Conservation (phyloP, 2,888 invertebrate species). For the Caradrina clavipalpis region DNA sequence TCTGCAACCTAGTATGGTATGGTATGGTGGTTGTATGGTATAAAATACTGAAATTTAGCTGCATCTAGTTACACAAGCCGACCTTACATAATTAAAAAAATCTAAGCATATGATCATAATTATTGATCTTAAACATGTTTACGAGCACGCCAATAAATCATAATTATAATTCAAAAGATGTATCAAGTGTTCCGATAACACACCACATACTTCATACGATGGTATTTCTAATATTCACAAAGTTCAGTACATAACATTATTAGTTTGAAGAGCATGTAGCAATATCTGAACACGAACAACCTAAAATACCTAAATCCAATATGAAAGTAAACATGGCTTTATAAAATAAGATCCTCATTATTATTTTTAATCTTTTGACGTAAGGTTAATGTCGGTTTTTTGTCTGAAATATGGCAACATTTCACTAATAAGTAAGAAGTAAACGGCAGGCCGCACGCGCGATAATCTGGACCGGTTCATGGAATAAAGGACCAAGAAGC, state of each 20-base stretch:
- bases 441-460: constrained; percentile 62
- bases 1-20: no score
- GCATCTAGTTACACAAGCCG: no score
- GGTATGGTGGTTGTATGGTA: no score
- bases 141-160: no score
- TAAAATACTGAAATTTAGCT: no score
- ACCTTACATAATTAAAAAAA: no score
- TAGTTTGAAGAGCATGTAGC: constrained; percentile 11
- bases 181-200: background rate
- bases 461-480: constrained; percentile 50
- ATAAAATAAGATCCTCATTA: constrained; percentile 27
- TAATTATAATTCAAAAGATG: no score
- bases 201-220: background rate
- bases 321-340: constrained; percentile 3
- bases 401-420: constrained; percentile 55
- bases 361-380: constrained; percentile 43
- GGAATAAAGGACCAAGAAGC: constrained; percentile 48
- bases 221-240: constrained; percentile 18
- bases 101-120: no score
- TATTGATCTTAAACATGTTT: no score
- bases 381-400: constrained; percentile 50
- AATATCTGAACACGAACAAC: background rate
- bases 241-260: constrained; percentile 33
- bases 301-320: constrained; percentile 1
- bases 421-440: constrained; percentile 60